A percentile compares a stretch with the other conserved stretches of the same genome.
These are phyloP conservation scores for Ostrea denselamellosa DNA, from an alignment of 1,140 invertebrate species.

Conservation along the genomic window DNA sequence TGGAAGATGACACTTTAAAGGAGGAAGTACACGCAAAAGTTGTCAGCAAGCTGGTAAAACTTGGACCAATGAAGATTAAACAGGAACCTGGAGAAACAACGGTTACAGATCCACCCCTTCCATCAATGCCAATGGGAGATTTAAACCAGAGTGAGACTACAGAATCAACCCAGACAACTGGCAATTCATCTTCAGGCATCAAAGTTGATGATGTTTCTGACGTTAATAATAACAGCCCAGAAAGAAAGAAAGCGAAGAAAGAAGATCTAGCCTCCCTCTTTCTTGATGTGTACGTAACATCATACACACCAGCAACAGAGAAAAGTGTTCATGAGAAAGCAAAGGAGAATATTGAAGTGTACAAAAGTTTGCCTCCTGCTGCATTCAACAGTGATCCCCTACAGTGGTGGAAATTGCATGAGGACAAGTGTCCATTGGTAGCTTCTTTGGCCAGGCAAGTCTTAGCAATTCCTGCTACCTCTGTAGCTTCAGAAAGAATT, in stretches of 20 bases:
- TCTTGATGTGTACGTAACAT: constrained; percentile 15
- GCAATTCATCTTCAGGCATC: neutral
- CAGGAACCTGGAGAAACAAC: neutral
- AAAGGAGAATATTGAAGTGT: no score
- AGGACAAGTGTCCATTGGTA: constrained; percentile 32
- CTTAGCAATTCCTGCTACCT: constrained; percentile 35
- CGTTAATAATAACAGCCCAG: constrained; percentile 4
- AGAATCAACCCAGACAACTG: neutral
- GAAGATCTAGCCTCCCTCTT: constrained; percentile 17
- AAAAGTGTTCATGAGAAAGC: no score
- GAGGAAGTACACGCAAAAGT: constrained; percentile 23
- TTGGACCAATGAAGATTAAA: neutral
- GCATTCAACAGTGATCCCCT: constrained; percentile 7
- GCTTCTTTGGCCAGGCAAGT: neutral
- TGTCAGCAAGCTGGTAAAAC: neutral
- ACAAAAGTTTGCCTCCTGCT: no score
- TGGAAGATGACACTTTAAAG: constrained; percentile 13
- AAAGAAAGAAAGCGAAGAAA: constrained; percentile 15
- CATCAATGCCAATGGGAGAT: neutral
- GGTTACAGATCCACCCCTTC: neutral
- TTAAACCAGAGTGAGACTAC: neutral
- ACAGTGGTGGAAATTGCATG: constrained; percentile 32
- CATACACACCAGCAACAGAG: constrained; percentile 10
- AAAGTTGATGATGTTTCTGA: neutral
- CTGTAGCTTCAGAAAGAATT: constrained; percentile 41